phyloP scores from a whole-genome alignment of 2,888 invertebrate species.

The Tenthredo notha region DNA sequence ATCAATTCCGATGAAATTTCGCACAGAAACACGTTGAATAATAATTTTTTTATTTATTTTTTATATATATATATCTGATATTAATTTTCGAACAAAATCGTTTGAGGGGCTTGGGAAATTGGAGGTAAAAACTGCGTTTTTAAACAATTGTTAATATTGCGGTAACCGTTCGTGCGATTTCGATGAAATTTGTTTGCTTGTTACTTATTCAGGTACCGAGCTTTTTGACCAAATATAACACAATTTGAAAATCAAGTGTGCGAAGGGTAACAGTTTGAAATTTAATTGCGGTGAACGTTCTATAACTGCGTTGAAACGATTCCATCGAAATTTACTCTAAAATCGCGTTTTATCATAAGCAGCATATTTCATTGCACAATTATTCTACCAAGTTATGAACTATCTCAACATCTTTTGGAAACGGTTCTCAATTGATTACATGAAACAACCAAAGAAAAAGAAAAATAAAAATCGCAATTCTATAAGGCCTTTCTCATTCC shows the following conservation, averaged over 20 bases:
- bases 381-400: not conserved
- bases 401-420: not conserved
- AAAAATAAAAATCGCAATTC: not conserved
- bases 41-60: too few relatives aligned
- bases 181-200: not conserved
- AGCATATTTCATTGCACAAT: not conserved
- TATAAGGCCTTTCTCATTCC: not conserved
- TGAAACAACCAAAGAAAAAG: not conserved
- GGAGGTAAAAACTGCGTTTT: not conserved
- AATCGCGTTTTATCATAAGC: not conserved
- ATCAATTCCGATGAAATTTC: not conserved
- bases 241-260: not conserved
- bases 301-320: not conserved
- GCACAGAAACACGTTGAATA: not conserved
- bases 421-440: not conserved
- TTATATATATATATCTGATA: not conserved
- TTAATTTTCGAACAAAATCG: not conserved
- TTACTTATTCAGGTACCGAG: not conserved
- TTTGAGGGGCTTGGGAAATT: not conserved
- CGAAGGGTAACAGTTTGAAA: not conserved
- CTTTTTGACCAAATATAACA: not conserved
- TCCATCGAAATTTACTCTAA: not conserved
- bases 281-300: not conserved
- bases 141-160: not conserved
- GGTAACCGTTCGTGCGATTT: constrained; percentile 1